These are phyloP conservation scores for Abscondita cerata DNA, from an alignment of 2,888 invertebrate species.

Conservation along the genomic window DNA sequence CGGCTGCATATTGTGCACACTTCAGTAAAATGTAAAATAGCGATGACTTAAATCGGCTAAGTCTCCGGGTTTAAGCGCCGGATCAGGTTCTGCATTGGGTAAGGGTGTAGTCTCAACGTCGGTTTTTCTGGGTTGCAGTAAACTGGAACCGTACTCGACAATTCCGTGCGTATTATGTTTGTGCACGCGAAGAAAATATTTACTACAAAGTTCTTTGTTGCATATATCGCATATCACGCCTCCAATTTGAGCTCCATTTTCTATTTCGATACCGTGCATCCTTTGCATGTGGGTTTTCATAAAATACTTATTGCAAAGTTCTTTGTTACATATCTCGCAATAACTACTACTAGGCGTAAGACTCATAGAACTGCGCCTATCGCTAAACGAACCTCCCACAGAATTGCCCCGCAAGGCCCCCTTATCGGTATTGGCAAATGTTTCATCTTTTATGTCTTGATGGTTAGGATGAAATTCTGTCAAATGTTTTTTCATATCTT, in stretches of 20 bases:
- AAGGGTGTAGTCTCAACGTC: constrained; percentile 56
- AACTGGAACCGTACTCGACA: constrained; percentile 74
- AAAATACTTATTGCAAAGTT: constrained; percentile 99
- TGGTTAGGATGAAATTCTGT: constrained; percentile 68
- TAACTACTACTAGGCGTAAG: constrained; percentile 82
- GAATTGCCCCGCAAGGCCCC: constrained; percentile 48
- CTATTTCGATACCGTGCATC: constrained; percentile 96
- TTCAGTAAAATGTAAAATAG: constrained; percentile 75
- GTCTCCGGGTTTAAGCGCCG: constrained; percentile 63
- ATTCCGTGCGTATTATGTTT: constrained; percentile 98
- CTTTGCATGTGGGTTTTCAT: constrained; percentile 99
- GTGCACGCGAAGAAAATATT: constrained; percentile 96
- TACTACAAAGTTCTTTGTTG: constrained; percentile 97
- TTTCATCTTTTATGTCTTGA: constrained; percentile 49
- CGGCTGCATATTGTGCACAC: constrained; percentile 86
- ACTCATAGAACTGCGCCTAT: constrained; percentile 67
- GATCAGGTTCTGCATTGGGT: constrained; percentile 53
- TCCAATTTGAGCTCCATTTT: constrained; percentile 90
- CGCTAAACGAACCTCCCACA: constrained; percentile 51
- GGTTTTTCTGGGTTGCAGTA: constrained; percentile 57
- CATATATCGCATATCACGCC: constrained; percentile 97
- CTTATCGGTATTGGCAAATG: constrained; percentile 59
- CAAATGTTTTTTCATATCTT: constrained; percentile 73
- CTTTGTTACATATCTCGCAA: constrained; percentile 98
- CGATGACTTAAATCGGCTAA: constrained; percentile 66